Base-by-base conservation (phyloP, 2,888 invertebrate species). In the Aleiodes alternator region DNA sequence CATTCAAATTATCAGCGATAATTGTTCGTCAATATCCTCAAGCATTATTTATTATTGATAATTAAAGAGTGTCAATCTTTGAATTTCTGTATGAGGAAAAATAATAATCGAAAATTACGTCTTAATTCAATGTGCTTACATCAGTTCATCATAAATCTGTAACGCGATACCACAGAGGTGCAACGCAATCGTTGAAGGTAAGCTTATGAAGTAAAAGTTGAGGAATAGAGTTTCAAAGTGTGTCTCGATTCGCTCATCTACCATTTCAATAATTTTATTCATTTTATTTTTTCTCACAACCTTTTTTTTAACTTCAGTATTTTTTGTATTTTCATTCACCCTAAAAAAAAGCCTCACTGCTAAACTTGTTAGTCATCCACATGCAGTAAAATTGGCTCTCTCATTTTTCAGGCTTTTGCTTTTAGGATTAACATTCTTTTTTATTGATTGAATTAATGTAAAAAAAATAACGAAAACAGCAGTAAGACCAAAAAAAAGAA, bases 141-240 rank as follows among this genome's bases (percentile, higher is more conserved):
- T 34, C 3, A 59, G 31, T 61, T 64, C 48, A 9, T 43, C 50
- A 68, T 68, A 68, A 68, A 68, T 68, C 31, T 29, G 51, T 51
- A 68, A 68, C 29, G 8, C 53, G 29, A 68, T 68, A 68, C 51
- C n/a, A 53, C 31, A n/a, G 14, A 12, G 31, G 11, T 43, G 43
- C 43, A 43, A 43, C 43, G 11, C 12, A 68, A 7, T 68, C 51
- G 51, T 53, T 51, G 68, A 53, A 68, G 68, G 68, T 51, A 51
- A 53, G 12, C 12, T 7, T 8, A 50, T 68, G 7, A 68, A 68
- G 50, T 31, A 68, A 68, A 51, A 68, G 51, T 12, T 50, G 51
- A 14, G 14, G 8, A 4, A 16, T 48, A 48, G 5, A 12, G 50
- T 68, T 50, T 68, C 68, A 31, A 51, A 31, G 31, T 68, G 51